phyloP scores from a whole-genome alignment of 2,113 vertebrate species.

The Leptosomus discolor region DNA sequence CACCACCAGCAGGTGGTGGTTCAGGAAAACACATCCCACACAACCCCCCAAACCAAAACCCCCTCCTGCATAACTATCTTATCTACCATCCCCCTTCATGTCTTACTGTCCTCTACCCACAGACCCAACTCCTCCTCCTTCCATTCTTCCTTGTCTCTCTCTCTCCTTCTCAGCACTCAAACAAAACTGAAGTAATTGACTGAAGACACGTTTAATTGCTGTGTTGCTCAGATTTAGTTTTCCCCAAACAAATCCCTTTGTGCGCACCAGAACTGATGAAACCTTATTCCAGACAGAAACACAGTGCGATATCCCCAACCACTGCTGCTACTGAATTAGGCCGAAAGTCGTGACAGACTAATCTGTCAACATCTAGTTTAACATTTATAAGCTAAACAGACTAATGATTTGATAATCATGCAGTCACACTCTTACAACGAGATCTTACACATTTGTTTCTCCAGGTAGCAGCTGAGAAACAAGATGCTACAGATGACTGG shows the following conservation, averaged over 20 bases:
- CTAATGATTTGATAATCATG: not conserved
- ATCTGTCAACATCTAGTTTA: not conserved
- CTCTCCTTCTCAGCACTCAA: not conserved
- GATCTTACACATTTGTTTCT: not conserved
- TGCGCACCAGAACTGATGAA: not conserved
- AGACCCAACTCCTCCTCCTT: not conserved
- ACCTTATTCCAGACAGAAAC: not conserved
- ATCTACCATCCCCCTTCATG: not conserved
- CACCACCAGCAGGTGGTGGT: not conserved
- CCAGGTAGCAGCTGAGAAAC: not conserved
- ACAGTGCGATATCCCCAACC: not conserved
- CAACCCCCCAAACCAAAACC: not conserved
- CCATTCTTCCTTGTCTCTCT: not conserved
- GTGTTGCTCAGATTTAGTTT: not conserved
- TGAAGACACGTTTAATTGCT: not conserved
- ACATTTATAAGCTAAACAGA: not conserved
- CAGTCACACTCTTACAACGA: not conserved
- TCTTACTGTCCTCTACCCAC: not conserved
- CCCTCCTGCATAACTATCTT: rapidly evolving
- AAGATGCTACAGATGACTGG: not conserved
- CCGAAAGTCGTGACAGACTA: not conserved
- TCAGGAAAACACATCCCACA: not conserved
- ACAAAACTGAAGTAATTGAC: not conserved
- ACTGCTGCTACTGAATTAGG: not conserved
- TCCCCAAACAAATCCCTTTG: not conserved